Percentiles rank a stretch among this genome's conserved stretches.
These are phyloP conservation scores for Amiota communis DNA, from an alignment of 2,888 invertebrate genomes.

Conservation along the genomic window DNA sequence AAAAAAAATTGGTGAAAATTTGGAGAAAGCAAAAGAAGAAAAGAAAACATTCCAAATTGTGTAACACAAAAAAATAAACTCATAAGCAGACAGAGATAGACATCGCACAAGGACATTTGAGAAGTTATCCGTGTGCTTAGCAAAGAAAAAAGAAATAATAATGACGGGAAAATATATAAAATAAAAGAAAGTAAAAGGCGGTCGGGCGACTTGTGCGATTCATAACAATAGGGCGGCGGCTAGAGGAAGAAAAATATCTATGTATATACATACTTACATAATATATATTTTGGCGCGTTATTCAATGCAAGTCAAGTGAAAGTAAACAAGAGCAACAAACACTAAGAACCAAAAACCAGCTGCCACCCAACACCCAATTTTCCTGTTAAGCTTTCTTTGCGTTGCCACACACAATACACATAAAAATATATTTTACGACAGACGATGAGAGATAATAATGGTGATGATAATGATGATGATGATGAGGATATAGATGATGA, in stretches of 20 bases:
- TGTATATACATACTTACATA: neutral
- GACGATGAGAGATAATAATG: conserved; percentile 20
- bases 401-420: conserved; percentile 8
- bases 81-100: conserved; percentile 27
- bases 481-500: neutral
- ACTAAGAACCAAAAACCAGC: conserved; percentile 7
- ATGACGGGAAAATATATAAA: conserved; percentile 44
- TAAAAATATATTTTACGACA: conserved; percentile 11
- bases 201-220: conserved; percentile 8
- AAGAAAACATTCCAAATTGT: conserved; percentile 8
- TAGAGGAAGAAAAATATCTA: neutral
- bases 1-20: conserved; percentile 6
- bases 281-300: conserved; percentile 22
- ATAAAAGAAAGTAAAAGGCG: neutral
- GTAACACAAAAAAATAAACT: neutral
- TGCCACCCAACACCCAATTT: neutral
- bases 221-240: conserved; percentile 18
- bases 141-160: conserved; percentile 30
- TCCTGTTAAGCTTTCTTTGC: neutral
- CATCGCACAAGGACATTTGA: conserved; percentile 16
- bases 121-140: neutral
- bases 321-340: conserved; percentile 20
- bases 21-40: conserved; percentile 21
- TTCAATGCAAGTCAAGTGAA: conserved; percentile 20
- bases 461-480: neutral